Evolutionary conservation across 2,113 vertebrate genomes (phyloP).

Genomic region (Petromus typicus): DNA sequence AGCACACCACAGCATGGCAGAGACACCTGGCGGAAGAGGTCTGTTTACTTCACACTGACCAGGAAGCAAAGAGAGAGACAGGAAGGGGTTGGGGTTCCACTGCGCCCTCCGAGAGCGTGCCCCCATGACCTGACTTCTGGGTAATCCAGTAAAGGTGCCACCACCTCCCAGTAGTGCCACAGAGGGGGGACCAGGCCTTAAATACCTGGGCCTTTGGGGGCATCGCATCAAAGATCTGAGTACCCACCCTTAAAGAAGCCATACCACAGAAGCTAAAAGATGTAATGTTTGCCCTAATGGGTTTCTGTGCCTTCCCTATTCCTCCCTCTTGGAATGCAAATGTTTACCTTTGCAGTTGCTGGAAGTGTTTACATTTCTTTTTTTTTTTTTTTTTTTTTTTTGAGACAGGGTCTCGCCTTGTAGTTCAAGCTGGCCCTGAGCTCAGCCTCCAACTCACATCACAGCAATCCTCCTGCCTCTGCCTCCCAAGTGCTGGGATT

Average conservation of each 20-base stretch:
- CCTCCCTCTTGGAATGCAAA: background rate
- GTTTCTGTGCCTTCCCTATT: background rate
- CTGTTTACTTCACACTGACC: background rate
- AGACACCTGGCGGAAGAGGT: too few relatives aligned
- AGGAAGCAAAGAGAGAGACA: background rate
- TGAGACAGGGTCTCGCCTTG: too few relatives aligned
- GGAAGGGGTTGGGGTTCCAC: background rate
- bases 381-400: too few relatives aligned
- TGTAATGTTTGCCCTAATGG: background rate
- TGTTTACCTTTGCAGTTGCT: background rate
- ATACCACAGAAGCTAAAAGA: background rate
- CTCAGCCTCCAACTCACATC: too few relatives aligned
- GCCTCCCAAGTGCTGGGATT: too few relatives aligned
- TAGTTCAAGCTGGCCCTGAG: too few relatives aligned
- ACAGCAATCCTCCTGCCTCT: too few relatives aligned
- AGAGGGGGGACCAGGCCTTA: background rate
- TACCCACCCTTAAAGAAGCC: background rate
- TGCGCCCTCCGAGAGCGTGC: background rate
- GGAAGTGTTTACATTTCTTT: background rate
- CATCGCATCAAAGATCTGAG: background rate
- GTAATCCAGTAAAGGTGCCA: background rate
- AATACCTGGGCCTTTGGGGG: background rate
- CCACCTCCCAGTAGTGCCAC: background rate
- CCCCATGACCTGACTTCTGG: background rate
- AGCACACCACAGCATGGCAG: background rate